Base-by-base conservation (phyloP, 2,888 invertebrate species). In the Sphaeridia pumilis region DNA sequence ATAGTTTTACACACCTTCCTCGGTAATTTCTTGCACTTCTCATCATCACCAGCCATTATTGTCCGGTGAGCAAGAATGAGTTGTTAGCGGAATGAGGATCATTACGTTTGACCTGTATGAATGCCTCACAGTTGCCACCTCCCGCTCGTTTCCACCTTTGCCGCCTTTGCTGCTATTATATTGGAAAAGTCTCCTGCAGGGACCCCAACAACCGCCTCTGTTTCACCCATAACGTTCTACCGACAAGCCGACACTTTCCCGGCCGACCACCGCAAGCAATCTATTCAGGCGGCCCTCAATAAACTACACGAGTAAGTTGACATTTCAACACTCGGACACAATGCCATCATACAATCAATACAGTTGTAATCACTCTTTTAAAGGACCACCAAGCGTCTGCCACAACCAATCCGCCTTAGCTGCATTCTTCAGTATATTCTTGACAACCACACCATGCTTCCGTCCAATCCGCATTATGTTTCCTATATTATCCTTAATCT, bases 321-420 rank as follows among this genome's bases (percentile, higher is more conserved):
- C 52, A 52, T 41, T 46, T 52, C 46, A 52, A 52, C 52, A 52
- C 52, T 52, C 35, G 27, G n/a, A 7, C 20, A 52, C 52, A 52
- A 52, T 28, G 21, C 28, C 21, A 14, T 5, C 21, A 31, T 28
- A 52, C 52, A 46, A 52, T 52, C 42, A 52, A 46, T 31, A 46
- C 41, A 4, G 38, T 46, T 46, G 28, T 52, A 52, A 52, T 52
- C 21, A 52, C 46, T 46, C 24, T 14, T n/a, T 26, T 35, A 49
- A 41, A 52, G 46, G 52, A 52, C 52, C 52, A 52, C 52, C 52
- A 52, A 42, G 27, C 24, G 35, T 21, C 35, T 14, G 7, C n/a
- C 5, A 51, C 22, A 24, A 51, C 31, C 28, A 25, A 45, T 38
- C 38, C 31, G 14, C 14, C 14, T 10, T 31, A 10, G 10, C 31